Evolutionary conservation across 2,113 vertebrate genomes (phyloP).

Genomic region (Hucho hucho): DNA sequence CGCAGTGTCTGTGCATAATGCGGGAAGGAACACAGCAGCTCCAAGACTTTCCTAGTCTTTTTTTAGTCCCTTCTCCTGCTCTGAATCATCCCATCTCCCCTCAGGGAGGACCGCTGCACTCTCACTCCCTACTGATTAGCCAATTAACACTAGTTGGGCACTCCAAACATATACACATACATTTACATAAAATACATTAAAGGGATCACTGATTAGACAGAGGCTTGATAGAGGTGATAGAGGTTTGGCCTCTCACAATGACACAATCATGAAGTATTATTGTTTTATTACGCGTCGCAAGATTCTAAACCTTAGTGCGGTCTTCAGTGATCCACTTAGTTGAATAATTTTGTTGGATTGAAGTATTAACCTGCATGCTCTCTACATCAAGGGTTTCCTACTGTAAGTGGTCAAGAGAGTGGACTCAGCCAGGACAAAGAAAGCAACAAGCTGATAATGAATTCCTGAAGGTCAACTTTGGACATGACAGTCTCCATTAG

Average conservation of each 20-base stretch:
- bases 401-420: conserved; percentile 37
- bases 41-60: conserved; percentile 15
- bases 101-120: not conserved
- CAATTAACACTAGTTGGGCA: conserved; percentile 25
- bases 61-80: conserved; percentile 49
- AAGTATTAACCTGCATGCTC: not conserved
- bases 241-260: not conserved
- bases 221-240: not conserved
- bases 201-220: too few relatives aligned
- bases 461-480: conserved; percentile 53
- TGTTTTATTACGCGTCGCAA: too few relatives aligned
- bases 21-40: conserved; percentile 22
- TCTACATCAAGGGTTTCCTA: not conserved
- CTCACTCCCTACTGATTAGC: conserved; percentile 26
- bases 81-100: conserved; percentile 44
- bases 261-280: too few relatives aligned
- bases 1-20: conserved; percentile 64
- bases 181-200: too few relatives aligned
- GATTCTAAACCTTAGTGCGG: too few relatives aligned
- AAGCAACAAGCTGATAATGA: conserved; percentile 27
- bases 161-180: not conserved
- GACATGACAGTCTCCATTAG: not conserved
- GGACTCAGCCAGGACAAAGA: conserved; percentile 29
- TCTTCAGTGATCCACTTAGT: too few relatives aligned
- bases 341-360: too few relatives aligned